Conservation (phyloP, 2,113 vertebrate genomes). For the Paramormyrops kingsleyae region DNA sequence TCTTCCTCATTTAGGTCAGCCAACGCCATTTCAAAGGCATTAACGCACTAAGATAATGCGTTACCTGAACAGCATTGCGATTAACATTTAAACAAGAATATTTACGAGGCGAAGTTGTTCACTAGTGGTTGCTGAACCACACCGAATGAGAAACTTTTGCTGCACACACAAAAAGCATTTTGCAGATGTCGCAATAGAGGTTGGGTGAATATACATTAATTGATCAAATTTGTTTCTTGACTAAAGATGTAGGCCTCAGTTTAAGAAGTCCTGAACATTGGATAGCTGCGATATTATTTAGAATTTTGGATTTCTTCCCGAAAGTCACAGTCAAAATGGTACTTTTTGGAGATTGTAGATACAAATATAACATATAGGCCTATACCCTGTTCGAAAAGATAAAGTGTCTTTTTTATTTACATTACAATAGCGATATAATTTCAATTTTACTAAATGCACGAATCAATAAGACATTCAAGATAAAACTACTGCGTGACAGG, state of each 20-base stretch:
- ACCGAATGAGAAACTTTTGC: background rate
- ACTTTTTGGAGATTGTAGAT: background rate
- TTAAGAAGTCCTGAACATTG: background rate
- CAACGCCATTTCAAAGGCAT: background rate
- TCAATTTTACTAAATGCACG: background rate
- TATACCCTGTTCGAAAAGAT: background rate
- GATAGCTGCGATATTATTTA: background rate
- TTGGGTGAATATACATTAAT: background rate
- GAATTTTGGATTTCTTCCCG: background rate
- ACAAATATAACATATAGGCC: background rate
- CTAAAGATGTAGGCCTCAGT: background rate
- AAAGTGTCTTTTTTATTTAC: background rate
- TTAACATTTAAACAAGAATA: background rate
- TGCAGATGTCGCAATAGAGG: background rate
- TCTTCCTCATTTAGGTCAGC: background rate
- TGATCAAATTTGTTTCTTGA: background rate
- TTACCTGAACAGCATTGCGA: background rate
- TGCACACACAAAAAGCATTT: background rate
- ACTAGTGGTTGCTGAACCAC: background rate
- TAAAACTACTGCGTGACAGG: background rate
- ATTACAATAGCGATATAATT: background rate
- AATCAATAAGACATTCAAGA: background rate
- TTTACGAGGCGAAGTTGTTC: background rate
- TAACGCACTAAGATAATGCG: background rate
- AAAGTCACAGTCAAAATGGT: background rate